Base-by-base conservation (phyloP, 92 coral and sea anemone genomes). In the Pocillopora meandrina region DNA sequence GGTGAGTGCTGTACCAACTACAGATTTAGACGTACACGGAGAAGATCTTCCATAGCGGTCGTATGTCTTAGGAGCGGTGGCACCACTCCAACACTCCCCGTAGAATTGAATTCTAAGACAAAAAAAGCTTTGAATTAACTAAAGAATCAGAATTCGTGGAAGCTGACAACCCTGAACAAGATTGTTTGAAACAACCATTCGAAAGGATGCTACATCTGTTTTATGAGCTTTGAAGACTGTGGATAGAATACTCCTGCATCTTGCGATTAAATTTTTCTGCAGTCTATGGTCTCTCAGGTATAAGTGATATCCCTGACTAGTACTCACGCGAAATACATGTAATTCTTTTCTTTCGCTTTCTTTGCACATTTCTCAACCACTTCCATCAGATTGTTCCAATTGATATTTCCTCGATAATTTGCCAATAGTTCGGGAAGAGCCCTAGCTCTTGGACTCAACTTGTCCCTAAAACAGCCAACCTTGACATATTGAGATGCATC, bases 61-160 rank as follows among this genome's bases (percentile, higher is more conserved):
- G 56, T 83, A 83, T 26, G 79, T 83, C 52, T 14, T 7, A 16
- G 64, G 64, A n/a, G 86, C 86, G 14, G 3, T 61, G 26, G 19
- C 42, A 61, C 86, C 86, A 73, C 80, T 83, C 86, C 86, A 83
- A 14, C 86, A 83, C 49, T 83, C 86, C 19, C 86, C 86, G 17
- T 83, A 83, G 64, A 61, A 83, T 63, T 83, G 86, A 15, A 83
- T 72, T 10, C 86, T 82, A 19, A 36, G 47, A 62, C 61, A 2
- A 26, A 10, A 15, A 26, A 35, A 0, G 4, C 16, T 20, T 49
- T 75, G 15, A 1, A 1, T 16, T n/a, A 56, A 20, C 12, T 21
- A 36, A 42, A 42, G 52, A 42, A 42, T 42, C 52, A 42, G 8
- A 42, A 42, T 42, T 42, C 52, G 52, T 7, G 52, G 8, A 42